phyloP scores from a whole-genome alignment of 2,888 invertebrate species.

The Lymantria dispar region DNA sequence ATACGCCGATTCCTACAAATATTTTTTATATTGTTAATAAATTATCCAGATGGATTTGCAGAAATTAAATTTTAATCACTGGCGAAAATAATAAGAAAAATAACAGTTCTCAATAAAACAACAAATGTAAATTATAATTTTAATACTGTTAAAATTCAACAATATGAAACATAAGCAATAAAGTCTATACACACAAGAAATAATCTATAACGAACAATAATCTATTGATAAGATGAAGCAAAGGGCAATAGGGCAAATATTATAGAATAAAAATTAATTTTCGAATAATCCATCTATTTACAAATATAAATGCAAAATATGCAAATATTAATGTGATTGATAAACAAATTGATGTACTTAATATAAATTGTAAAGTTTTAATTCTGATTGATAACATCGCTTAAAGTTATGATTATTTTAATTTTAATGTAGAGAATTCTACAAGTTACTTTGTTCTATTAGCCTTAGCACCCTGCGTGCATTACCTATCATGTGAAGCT shows the following conservation, averaged over 20 bases:
- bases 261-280: constrained; percentile 7
- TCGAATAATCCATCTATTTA: constrained; percentile 21
- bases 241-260: not conserved
- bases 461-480: constrained; percentile 18
- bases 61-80: too few species aligned
- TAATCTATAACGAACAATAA: constrained; percentile 48
- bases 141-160: constrained; percentile 81
- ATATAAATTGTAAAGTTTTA: constrained; percentile 17
- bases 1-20: too few species aligned
- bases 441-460: constrained; percentile 10
- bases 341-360: constrained; percentile 12
- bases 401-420: constrained; percentile 5
- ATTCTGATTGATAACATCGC: constrained; percentile 11
- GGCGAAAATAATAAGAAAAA: not conserved
- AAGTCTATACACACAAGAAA: constrained; percentile 62
- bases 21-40: too few species aligned
- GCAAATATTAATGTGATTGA: constrained; percentile 18
- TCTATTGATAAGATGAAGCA: constrained; percentile 10
- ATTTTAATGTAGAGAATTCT: constrained; percentile 24
- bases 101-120: constrained; percentile 14
- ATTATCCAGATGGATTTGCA: too few species aligned
- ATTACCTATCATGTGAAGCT: constrained; percentile 25
- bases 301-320: constrained; percentile 27
- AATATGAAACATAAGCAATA: constrained; percentile 72
- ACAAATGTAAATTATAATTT: constrained; percentile 45